Evolutionary conservation across 2,113 vertebrate species (phyloP).

Genomic region (Melanerpes aurifrons): DNA sequence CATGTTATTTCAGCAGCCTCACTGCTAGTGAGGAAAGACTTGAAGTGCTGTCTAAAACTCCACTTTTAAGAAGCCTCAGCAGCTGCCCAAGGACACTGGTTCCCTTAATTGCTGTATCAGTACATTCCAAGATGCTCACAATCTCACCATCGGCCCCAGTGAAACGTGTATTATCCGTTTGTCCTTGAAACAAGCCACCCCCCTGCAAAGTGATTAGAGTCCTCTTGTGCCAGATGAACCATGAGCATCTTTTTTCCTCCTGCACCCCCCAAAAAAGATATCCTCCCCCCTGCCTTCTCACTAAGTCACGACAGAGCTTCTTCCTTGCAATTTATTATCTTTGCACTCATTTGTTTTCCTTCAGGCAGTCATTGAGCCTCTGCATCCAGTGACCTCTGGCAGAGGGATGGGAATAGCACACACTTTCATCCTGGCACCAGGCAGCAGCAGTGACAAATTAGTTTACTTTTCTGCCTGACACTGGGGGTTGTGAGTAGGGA

Average conservation of each 20-base stretch:
- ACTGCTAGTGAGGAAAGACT: neutral
- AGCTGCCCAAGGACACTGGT: constrained; percentile 67
- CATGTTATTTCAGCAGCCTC: neutral
- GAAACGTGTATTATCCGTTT: constrained; percentile 49
- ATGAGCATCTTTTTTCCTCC: neutral
- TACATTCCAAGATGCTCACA: neutral
- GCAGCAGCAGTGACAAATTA: constrained; percentile 73
- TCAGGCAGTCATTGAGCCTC: constrained; percentile 41
- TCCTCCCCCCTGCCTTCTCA: neutral
- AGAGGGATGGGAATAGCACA: constrained; percentile 36
- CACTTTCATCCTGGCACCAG: constrained; percentile 59
- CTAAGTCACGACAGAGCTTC: neutral
- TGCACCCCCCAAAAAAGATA: constrained; percentile 12
- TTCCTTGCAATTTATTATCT: constrained; percentile 17
- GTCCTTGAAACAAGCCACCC: constrained; percentile 61
- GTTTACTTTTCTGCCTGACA: constrained; percentile 64
- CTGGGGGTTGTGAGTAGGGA: neutral
- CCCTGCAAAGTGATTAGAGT: constrained; percentile 20
- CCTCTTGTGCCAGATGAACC: constrained; percentile 25
- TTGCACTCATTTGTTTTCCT: constrained; percentile 69
- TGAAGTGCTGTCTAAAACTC: constrained; percentile 31
- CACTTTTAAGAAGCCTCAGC: constrained; percentile 25
- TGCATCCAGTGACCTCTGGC: constrained; percentile 70
- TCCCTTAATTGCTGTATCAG: constrained; percentile 44
- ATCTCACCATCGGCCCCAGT: constrained; percentile 18